These are phyloP conservation scores for Dryomyza anilis DNA, from an alignment of 2,888 invertebrate genomes.

Conservation along the genomic window DNA sequence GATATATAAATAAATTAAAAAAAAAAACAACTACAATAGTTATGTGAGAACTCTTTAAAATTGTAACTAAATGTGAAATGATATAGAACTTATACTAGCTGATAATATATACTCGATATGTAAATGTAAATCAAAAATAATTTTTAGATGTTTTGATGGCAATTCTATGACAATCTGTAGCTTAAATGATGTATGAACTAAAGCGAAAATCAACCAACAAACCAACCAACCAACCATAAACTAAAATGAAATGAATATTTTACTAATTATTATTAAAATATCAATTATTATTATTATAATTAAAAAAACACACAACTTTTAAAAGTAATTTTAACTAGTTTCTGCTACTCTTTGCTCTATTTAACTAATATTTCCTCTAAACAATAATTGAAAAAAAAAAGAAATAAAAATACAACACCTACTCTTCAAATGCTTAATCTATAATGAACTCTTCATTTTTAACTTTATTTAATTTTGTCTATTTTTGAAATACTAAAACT, in stretches of 20 bases:
- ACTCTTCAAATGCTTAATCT: neutral
- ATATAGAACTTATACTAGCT: neutral
- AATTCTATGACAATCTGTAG: constrained; percentile 23
- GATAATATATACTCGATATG: neutral
- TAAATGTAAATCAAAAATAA: constrained; percentile 10
- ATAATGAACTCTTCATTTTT: neutral
- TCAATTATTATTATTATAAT: too few relatives aligned
- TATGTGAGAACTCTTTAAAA: too few relatives aligned
- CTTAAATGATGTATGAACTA: neutral
- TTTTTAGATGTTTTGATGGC: constrained; percentile 15
- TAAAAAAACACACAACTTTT: too few relatives aligned
- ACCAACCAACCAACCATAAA: neutral
- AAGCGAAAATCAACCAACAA: neutral
- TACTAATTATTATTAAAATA: neutral
- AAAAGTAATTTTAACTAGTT: too few relatives aligned
- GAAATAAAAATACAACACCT: neutral
- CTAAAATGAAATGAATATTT: neutral
- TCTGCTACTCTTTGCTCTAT: too few relatives aligned
- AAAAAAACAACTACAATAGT: neutral
- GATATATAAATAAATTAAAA: neutral
- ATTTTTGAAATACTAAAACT: neutral
- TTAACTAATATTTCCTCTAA: too few relatives aligned
- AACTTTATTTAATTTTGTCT: too few relatives aligned
- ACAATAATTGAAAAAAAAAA: neutral
- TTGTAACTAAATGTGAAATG: constrained; percentile 2